These are phyloP conservation scores for Drosophila melanosoma DNA, from an alignment of 2,888 invertebrate genomes.

Conservation along the genomic window DNA sequence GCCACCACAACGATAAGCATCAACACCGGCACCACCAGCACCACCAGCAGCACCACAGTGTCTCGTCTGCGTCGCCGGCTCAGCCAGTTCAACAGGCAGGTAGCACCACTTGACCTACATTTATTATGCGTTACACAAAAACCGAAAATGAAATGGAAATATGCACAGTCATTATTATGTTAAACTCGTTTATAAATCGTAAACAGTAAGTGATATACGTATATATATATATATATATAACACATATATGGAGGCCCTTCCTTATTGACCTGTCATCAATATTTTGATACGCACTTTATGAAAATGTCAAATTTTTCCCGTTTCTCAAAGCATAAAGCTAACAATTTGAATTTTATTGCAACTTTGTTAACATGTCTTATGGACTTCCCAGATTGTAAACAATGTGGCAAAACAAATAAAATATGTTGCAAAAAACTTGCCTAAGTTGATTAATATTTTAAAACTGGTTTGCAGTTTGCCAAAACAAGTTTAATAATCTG, in stretches of 20 bases:
- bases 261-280: slow-evolving; percentile 28
- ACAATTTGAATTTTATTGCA: neutral
- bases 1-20: neutral
- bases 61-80: slow-evolving; percentile 15
- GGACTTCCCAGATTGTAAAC: neutral
- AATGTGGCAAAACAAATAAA: slow-evolving; percentile 3
- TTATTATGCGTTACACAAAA: slow-evolving; percentile 31
- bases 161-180: slow-evolving; percentile 65
- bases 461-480: slow-evolving; percentile 1
- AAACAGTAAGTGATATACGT: slow-evolving; percentile 6
- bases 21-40: slow-evolving; percentile 13
- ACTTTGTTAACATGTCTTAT: slow-evolving; percentile 1
- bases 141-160: slow-evolving; percentile 26
- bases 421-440: neutral
- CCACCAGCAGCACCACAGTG: slow-evolving; percentile 11
- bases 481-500: neutral
- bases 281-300: slow-evolving; percentile 1
- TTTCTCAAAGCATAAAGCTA: slow-evolving; percentile 19
- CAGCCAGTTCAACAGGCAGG: slow-evolving; percentile 35
- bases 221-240: neutral
- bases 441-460: neutral
- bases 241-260: neutral
- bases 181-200: slow-evolving; percentile 53
- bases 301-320: neutral
- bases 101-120: slow-evolving; percentile 72